Evolutionary conservation across 1,140 invertebrate genomes (phyloP), one percentile per base, ranked within the genome.

Genomic region (Atta texana): DNA sequence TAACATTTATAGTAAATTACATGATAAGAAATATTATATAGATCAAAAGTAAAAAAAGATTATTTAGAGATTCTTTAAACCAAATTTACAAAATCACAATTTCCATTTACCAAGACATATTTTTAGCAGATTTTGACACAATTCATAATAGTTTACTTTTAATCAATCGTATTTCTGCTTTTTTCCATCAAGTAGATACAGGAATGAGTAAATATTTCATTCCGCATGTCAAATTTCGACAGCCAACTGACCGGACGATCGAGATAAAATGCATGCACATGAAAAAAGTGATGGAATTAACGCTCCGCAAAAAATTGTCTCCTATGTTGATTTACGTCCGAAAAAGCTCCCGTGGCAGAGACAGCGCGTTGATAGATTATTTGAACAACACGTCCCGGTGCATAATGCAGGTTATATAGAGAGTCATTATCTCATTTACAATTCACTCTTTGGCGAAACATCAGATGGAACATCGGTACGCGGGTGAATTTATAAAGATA

Each of bases 331-430:
- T 85, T 85, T 77, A 85, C 82, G 71, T 85, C 31, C 44, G 49
- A 76, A 85, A 85, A 76, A 85, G 72, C 59, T 53, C 44, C 28
- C 59, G 59, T 82, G 80, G 24, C 68, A 72, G 80, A 61, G 80
- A 77, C 82, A 66, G 82, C 57, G 57, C 81, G 59, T 28, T 77
- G 72, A 85, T 85, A 63, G 82, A 85, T 85, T 85, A 85, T 85
- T 85, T 85, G 72, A 66, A 77, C 72, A 76, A 63, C 82, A 57
- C 63, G 39, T 84, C 24, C 69, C 64, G 68, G 44, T 82, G 72
- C 59, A 77, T 85, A 85, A 85, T 85, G 74, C 74, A 85, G 59
- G 63, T 53, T 85, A 72, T 85, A 77, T 85, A 85, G 53, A 49
- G 72, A 57, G 82, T 85, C 82, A 85, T 85, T 77, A 77, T 34